Conservation (phyloP, 2,113 vertebrate genomes). For the Cebidichthys violaceus region DNA sequence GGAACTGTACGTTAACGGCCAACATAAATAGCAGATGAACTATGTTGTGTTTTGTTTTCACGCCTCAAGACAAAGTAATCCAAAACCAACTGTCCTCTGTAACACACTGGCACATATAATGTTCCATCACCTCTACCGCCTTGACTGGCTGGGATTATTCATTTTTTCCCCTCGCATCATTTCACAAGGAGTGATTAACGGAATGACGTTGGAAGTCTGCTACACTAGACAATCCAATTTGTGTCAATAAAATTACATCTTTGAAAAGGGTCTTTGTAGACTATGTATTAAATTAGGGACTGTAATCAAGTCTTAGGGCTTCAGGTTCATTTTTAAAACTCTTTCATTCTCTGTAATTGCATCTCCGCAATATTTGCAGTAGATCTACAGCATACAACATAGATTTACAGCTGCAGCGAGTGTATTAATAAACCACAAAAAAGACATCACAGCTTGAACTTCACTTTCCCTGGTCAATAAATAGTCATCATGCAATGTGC, state of each 20-base stretch:
- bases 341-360: background rate
- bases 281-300: background rate
- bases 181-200: constrained; percentile 24
- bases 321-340: background rate
- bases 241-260: background rate
- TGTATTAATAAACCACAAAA: background rate
- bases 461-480: background rate
- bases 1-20: background rate
- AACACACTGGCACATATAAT: constrained; percentile 32
- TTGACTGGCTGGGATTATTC: constrained; percentile 20
- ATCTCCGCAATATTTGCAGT: background rate
- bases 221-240: background rate
- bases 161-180: constrained; percentile 32
- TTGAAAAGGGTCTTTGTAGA: background rate
- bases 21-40: background rate
- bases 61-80: background rate
- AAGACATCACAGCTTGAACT: background rate
- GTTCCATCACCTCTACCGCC: constrained; percentile 41
- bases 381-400: too few relatives aligned
- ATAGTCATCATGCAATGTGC: background rate
- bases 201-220: background rate
- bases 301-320: background rate
- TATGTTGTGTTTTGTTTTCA: background rate
- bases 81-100: background rate
- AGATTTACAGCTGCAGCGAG: too few relatives aligned